These are phyloP conservation scores for Menidia beryllina DNA, from an alignment of 2,113 vertebrate species.

Conservation along the genomic window DNA sequence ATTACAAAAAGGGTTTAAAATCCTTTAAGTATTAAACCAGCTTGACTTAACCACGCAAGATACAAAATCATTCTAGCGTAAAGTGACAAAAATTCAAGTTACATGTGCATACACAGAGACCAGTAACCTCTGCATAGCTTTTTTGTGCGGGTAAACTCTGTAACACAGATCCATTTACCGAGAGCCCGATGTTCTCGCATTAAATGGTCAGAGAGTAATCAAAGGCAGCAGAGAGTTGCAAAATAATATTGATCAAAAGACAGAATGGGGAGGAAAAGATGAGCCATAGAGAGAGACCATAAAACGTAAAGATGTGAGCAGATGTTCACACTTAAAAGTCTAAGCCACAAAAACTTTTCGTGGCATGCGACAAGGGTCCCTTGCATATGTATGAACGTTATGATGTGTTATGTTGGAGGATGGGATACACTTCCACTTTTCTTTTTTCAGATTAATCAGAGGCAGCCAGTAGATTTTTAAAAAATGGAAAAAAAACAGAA, in stretches of 20 bases:
- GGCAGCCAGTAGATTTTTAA: no score
- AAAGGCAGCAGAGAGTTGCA: constrained; percentile 40
- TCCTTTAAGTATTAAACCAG: background rate
- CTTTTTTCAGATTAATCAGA: constrained; percentile 18
- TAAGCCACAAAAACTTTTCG: constrained; percentile 14
- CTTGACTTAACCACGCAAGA: background rate
- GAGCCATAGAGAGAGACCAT: constrained; percentile 10
- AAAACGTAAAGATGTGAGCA: constrained; percentile 24
- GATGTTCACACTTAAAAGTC: constrained; percentile 13
- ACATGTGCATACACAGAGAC: constrained; percentile 8
- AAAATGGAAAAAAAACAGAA: background rate
- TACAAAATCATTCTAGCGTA: background rate
- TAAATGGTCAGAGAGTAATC: constrained; percentile 52
- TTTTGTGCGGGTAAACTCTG: constrained; percentile 17
- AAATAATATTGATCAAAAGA: constrained; percentile 34
- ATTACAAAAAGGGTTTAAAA: background rate
- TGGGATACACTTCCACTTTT: constrained; percentile 1
- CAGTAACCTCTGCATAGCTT: constrained; percentile 20
- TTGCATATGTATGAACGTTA: constrained; percentile 27
- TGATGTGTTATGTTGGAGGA: constrained; percentile 12
- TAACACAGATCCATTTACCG: constrained; percentile 47
- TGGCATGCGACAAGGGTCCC: constrained; percentile 1
- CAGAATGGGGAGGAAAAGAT: background rate
- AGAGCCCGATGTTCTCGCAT: constrained; percentile 17
- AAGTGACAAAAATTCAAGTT: background rate